Evolutionary conservation across 2,888 invertebrate species (phyloP).

Genomic region (Drosophila nr. perissopoda): DNA sequence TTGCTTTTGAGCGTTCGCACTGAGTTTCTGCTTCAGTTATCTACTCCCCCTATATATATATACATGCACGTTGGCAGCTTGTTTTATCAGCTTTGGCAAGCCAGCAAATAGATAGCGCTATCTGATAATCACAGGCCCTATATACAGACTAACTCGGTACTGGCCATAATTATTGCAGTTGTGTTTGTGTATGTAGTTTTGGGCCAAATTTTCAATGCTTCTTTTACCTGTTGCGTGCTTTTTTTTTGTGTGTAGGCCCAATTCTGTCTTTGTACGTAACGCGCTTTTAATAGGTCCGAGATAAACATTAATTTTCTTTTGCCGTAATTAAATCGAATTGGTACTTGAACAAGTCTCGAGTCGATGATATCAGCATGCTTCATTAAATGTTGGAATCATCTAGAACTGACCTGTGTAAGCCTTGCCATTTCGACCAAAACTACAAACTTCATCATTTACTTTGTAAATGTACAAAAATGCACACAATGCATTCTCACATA

Average conservation of each 20-base stretch:
- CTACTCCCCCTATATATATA: conserved; percentile 8
- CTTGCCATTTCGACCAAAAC: not conserved
- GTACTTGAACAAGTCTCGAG: not conserved
- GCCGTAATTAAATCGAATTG: conserved; percentile 21
- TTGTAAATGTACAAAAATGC: not conserved
- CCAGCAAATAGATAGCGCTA: conserved; percentile 60
- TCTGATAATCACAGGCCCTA: conserved; percentile 56
- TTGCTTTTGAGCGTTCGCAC: conserved; percentile 18
- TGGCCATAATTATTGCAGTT: conserved; percentile 28
- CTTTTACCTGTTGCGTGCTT: conserved; percentile 67
- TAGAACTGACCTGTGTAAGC: conserved; percentile 12
- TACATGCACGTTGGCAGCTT: conserved; percentile 15
- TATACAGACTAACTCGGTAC: conserved; percentile 9
- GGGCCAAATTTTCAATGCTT: conserved; percentile 51
- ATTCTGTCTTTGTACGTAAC: conserved; percentile 51
- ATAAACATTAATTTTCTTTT: conserved; percentile 14
- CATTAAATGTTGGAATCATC: not conserved
- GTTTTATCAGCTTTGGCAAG: conserved; percentile 78
- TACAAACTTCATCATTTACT: too few species aligned
- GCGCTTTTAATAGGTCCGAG: conserved; percentile 62
- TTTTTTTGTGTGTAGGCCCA: conserved; percentile 14
- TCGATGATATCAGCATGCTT: conserved; percentile 21
- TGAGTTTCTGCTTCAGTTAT: conserved; percentile 36
- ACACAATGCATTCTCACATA: not conserved
- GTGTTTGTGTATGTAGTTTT: conserved; percentile 56